Percentiles rank a stretch among this genome's conserved stretches.
These are phyloP conservation scores for Xanthia togata DNA, from an alignment of 2,888 invertebrate species.

Conservation along the genomic window DNA sequence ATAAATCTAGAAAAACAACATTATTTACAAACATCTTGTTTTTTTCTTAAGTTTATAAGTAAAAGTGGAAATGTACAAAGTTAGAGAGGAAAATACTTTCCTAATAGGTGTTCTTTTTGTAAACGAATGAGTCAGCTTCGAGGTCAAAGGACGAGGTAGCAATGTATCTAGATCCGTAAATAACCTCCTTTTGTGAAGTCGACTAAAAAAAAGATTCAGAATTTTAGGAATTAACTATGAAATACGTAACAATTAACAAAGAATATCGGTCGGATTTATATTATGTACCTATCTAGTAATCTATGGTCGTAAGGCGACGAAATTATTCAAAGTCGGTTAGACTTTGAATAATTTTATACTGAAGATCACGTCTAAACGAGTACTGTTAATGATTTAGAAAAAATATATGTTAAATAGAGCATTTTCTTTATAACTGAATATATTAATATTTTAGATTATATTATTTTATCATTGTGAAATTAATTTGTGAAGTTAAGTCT, in stretches of 20 bases:
- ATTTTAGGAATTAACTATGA: background rate
- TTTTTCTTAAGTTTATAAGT: conserved; percentile 53
- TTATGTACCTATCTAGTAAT: background rate
- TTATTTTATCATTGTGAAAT: no score
- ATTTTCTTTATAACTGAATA: no score
- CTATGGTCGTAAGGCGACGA: background rate
- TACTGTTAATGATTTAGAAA: no score
- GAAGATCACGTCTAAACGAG: no score
- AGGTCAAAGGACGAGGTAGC: conserved; percentile 21
- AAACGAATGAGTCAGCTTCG: conserved; percentile 25
- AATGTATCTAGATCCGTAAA: background rate
- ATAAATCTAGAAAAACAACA: conserved; percentile 50
- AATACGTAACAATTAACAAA: background rate
- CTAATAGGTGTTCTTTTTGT: conserved; percentile 57
- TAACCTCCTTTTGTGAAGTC: background rate
- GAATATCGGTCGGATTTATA: background rate
- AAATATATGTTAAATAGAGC: no score
- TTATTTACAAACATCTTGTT: conserved; percentile 63
- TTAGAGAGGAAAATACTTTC: conserved; percentile 47
- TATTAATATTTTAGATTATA: no score
- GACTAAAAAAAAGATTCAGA: background rate
- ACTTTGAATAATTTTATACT: no score
- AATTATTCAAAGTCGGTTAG: no score
- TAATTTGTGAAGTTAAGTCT: no score
- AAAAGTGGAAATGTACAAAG: conserved; percentile 52